Conservation (phyloP, 2,888 invertebrate genomes). For the Sminthurides aquaticus region DNA sequence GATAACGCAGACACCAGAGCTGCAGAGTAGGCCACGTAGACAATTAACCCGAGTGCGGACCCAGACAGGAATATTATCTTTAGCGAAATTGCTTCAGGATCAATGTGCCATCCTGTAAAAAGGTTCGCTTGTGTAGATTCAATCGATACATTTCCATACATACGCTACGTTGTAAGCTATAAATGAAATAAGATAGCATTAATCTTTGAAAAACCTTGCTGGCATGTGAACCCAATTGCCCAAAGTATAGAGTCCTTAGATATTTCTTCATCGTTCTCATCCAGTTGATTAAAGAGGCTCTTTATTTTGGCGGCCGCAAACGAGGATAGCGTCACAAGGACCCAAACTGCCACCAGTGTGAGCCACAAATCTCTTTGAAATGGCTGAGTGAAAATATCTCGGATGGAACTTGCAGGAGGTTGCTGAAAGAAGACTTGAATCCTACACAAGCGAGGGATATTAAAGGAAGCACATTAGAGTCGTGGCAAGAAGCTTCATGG, state of each 20-base stretch:
- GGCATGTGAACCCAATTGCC: conserved; percentile 18
- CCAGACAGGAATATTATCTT: conserved; percentile 20
- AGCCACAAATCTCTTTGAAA: conserved; percentile 28
- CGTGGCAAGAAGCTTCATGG: no score
- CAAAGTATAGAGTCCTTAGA: conserved; percentile 15
- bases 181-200: background rate
- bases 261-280: conserved; percentile 11
- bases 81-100: conserved; percentile 14
- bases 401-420: conserved; percentile 27
- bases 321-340: conserved; percentile 10
- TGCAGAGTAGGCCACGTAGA: conserved; percentile 20
- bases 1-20: conserved; percentile 17
- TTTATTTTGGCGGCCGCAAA: conserved; percentile 14
- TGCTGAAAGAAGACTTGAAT: conserved; percentile 30
- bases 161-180: background rate
- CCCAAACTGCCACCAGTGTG: conserved; percentile 24
- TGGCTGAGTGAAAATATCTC: conserved; percentile 26
- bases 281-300: conserved; percentile 1
- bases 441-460: conserved; percentile 18
- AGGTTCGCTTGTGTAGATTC: no score
- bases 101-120: conserved; percentile 11
- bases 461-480: no score
- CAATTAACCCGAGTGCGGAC: conserved; percentile 5
- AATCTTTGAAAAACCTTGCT: conserved; percentile 9
- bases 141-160: background rate